phyloP scores from a whole-genome alignment of 2,113 vertebrate genomes.

The Protobothrops flavoviridis region DNA sequence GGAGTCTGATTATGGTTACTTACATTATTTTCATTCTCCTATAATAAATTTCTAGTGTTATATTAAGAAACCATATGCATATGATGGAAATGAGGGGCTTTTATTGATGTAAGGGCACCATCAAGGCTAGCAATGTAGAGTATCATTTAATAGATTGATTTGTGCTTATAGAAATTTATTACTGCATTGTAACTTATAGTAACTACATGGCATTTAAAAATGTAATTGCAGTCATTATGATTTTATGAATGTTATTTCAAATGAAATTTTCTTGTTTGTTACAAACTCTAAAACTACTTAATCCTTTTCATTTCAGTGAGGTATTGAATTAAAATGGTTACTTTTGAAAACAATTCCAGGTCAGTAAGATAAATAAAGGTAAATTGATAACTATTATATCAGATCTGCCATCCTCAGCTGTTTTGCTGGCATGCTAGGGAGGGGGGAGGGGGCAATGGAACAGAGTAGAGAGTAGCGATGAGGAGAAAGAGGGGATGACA shows the following conservation, averaged over 20 bases:
- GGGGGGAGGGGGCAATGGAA: not conserved
- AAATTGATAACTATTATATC: not conserved
- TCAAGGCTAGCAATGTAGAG: not conserved
- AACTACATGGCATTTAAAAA: not conserved
- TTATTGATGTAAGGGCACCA: not conserved
- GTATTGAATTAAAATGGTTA: not conserved
- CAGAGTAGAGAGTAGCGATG: not conserved
- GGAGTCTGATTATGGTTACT: not conserved
- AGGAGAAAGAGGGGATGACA: not conserved
- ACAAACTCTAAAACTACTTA: not conserved
- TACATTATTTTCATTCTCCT: not conserved
- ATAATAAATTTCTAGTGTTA: not conserved
- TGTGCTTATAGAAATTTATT: not conserved
- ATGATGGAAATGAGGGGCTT: slow-evolving; percentile 11
- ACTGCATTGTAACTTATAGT: not conserved
- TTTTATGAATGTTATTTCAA: not conserved
- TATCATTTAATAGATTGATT: not conserved
- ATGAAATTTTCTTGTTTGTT: not conserved
- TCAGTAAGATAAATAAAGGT: not conserved
- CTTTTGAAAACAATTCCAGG: not conserved
- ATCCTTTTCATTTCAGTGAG: not conserved
- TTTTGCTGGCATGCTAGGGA: not conserved
- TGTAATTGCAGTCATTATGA: not conserved
- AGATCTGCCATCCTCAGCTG: not conserved
- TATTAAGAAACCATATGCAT: not conserved